Evolutionary conservation across 2,888 invertebrate genomes (phyloP).

Genomic region (Teleiodes luculella): DNA sequence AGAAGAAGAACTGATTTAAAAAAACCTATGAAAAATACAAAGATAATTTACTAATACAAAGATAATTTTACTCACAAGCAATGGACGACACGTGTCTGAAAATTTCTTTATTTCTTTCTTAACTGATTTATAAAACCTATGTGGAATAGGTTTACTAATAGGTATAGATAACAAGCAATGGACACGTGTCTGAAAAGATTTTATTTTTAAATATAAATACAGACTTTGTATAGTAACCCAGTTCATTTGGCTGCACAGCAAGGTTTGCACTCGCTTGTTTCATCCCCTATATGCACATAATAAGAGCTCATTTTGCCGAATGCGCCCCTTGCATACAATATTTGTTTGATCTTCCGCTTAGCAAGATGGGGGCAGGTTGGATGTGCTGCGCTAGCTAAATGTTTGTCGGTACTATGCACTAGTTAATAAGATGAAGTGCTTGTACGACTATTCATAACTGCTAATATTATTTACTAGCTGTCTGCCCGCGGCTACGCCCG

Average conservation of each 20-base stretch:
- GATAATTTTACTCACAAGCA: too few species aligned
- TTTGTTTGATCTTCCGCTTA: slow-evolving; percentile 70
- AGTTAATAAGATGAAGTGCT: slow-evolving; percentile 1
- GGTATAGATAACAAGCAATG: too few species aligned
- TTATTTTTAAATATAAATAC: too few species aligned
- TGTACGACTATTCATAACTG: neutral
- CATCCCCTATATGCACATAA: slow-evolving; percentile 61
- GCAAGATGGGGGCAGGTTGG: slow-evolving; percentile 40
- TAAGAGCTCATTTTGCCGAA: slow-evolving; percentile 54
- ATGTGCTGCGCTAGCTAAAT: slow-evolving; percentile 29
- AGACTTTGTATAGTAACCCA: neutral
- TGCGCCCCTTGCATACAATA: slow-evolving; percentile 59
- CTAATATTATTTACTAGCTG: neutral
- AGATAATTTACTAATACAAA: too few species aligned
- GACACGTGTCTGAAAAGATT: too few species aligned
- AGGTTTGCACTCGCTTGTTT: slow-evolving; percentile 47
- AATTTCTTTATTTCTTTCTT: too few species aligned
- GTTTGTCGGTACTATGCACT: neutral
- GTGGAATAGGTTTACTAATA: too few species aligned
- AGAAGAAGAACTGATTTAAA: too few species aligned
- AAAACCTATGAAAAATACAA: too few species aligned
- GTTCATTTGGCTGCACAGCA: slow-evolving; percentile 22
- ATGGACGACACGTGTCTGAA: too few species aligned
- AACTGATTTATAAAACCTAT: too few species aligned
- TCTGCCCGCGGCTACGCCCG: too few species aligned